Evolutionary conservation across 1,140 invertebrate species (phyloP).

Genomic region (Drosophila sturtevanti): DNA sequence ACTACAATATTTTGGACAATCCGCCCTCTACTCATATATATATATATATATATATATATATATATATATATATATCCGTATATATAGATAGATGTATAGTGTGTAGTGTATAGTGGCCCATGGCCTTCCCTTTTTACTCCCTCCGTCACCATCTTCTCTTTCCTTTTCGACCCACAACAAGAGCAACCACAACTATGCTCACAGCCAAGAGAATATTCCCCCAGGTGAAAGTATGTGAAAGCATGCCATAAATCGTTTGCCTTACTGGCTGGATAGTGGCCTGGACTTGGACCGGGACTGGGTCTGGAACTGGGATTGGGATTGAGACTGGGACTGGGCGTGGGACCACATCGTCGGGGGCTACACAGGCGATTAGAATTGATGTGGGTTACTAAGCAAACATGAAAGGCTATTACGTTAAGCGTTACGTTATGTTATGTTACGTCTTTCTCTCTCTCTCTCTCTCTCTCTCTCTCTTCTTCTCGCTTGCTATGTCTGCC

Average conservation of each 20-base stretch:
- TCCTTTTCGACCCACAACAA: conserved; percentile 31
- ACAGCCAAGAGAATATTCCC: conserved; percentile 66
- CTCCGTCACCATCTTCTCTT: background rate
- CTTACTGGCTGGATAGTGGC: conserved; percentile 32
- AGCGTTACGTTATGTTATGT: conserved; percentile 68
- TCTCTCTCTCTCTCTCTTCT: background rate
- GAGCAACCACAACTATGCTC: conserved; percentile 56
- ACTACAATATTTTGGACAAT: conserved; percentile 37
- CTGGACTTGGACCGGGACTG: background rate
- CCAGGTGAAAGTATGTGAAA: conserved; percentile 81
- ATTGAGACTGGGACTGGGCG: conserved; percentile 26
- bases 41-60: conserved; percentile 11
- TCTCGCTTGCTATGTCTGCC: background rate
- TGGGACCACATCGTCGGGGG: conserved; percentile 20
- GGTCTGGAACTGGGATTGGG: background rate
- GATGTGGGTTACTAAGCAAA: conserved; percentile 81
- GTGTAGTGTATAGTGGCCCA: background rate
- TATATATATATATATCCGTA: background rate
- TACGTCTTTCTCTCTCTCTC: conserved; percentile 35
- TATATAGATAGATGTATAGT: conserved; percentile 11
- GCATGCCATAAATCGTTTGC: conserved; percentile 78
- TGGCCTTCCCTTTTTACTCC: background rate
- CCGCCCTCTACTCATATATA: no score
- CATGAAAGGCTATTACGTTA: conserved; percentile 81
- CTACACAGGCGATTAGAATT: conserved; percentile 72